Conservation (phyloP, 2,888 invertebrate species). For the Trichogramma dendrolimi region DNA sequence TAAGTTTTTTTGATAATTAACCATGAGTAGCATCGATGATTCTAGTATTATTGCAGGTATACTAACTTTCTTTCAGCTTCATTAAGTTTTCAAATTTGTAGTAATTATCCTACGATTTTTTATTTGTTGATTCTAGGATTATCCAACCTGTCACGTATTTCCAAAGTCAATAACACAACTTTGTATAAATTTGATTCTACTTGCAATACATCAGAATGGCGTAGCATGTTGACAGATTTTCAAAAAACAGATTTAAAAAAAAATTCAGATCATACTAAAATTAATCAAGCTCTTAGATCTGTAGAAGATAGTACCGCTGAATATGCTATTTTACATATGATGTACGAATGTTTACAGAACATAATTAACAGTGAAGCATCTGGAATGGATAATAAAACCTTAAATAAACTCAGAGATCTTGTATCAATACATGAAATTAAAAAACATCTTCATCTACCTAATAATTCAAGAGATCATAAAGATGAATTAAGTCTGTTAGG, state of each 20-base stretch:
- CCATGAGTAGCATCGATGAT: conserved; percentile 29
- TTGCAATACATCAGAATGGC: conserved; percentile 30
- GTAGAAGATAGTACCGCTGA: conserved; percentile 39
- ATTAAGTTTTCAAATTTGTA: background rate
- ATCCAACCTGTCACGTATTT: conserved; percentile 39
- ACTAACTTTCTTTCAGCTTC: no score
- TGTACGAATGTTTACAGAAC: conserved; percentile 39
- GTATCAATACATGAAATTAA: conserved; percentile 35
- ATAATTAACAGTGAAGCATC: conserved; percentile 27
- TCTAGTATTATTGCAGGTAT: conserved; percentile 40
- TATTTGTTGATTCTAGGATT: conserved; percentile 33
- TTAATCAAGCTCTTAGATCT: conserved; percentile 28
- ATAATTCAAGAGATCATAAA: conserved; percentile 30
- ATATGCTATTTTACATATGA: conserved; percentile 35
- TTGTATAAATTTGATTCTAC: conserved; percentile 33
- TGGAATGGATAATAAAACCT: conserved; percentile 26
- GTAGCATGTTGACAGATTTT: conserved; percentile 13
- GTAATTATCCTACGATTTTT: background rate
- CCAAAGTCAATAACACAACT: conserved; percentile 35
- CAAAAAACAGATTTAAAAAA: conserved; percentile 27
- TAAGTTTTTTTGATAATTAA: background rate
- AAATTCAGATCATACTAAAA: conserved; percentile 24
- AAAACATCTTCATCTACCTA: conserved; percentile 40
- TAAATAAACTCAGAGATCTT: conserved; percentile 37
- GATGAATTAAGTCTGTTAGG: conserved; percentile 39